Percentiles rank a stretch among this genome's conserved stretches.
Evolutionary conservation across 2,888 invertebrate species (phyloP).

Genomic region (Sthenelais limicola): DNA sequence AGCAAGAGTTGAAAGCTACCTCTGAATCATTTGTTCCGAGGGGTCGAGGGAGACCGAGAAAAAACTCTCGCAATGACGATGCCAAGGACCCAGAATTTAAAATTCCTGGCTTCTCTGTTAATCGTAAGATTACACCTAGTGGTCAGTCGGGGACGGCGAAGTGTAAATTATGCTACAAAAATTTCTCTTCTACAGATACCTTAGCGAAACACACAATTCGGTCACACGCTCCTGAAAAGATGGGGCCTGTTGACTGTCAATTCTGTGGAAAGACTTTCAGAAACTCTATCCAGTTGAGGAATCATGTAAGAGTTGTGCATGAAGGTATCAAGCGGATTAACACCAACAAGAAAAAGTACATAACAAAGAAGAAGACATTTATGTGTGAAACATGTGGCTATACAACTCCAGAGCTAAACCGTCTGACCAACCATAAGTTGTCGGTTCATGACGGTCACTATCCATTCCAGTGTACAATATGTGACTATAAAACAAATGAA

Average conservation of each 20-base stretch:
- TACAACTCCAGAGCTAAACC: conserved; percentile 41
- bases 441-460: conserved; percentile 45
- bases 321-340: conserved; percentile 42
- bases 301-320: conserved; percentile 44
- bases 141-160: conserved; percentile 1
- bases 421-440: conserved; percentile 43
- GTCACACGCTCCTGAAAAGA: conserved; percentile 39
- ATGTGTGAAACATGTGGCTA: conserved; percentile 45
- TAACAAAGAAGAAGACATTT: not conserved
- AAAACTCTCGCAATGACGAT: conserved; percentile 1
- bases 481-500: conserved; percentile 44
- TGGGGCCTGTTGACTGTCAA: conserved; percentile 32
- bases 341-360: not conserved
- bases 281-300: conserved; percentile 35
- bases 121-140: too few relatives aligned
- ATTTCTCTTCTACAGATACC: conserved; percentile 15
- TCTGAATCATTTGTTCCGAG: too few relatives aligned
- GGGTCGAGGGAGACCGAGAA: conserved; percentile 8
- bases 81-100: conserved; percentile 15
- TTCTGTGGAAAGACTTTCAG: conserved; percentile 35
- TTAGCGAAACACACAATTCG: conserved; percentile 13
- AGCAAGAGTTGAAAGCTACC: not conserved
- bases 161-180: conserved; percentile 45
- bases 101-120: not conserved
- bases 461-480: conserved; percentile 40